Evolutionary conservation across 2,113 vertebrate species (phyloP).

Genomic region (Alethe diademata): DNA sequence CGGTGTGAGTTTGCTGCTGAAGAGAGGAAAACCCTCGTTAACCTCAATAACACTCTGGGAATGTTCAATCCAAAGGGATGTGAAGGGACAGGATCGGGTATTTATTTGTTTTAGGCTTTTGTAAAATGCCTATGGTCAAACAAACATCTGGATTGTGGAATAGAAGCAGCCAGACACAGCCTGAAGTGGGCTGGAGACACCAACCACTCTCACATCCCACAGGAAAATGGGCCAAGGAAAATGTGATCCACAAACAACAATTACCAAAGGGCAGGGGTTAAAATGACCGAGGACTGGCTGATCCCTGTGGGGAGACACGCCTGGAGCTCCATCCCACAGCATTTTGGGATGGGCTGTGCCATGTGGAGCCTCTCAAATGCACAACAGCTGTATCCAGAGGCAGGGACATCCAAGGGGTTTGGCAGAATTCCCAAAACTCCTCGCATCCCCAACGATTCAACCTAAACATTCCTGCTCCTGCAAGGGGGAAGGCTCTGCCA

Average conservation of each 20-base stretch:
- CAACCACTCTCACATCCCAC: neutral
- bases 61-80: neutral
- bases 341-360: accelerated
- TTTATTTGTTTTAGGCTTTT: neutral
- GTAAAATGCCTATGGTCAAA: neutral
- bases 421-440: neutral
- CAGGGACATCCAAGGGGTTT: accelerated
- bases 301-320: neutral
- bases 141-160: neutral
- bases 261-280: neutral
- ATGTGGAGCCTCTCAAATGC: neutral
- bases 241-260: neutral
- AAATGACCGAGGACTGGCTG: neutral
- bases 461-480: neutral
- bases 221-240: neutral
- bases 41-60: neutral
- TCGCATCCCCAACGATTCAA: accelerated
- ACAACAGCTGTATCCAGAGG: neutral
- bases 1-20: neutral
- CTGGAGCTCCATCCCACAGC: neutral
- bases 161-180: neutral
- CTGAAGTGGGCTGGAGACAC: neutral
- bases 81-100: neutral
- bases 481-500: neutral
- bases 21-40: neutral